A percentile compares a stretch with the other conserved stretches of the same genome.
Conservation (phyloP, 2,113 vertebrate genomes). For the Misgurnus anguillicaudatus region DNA sequence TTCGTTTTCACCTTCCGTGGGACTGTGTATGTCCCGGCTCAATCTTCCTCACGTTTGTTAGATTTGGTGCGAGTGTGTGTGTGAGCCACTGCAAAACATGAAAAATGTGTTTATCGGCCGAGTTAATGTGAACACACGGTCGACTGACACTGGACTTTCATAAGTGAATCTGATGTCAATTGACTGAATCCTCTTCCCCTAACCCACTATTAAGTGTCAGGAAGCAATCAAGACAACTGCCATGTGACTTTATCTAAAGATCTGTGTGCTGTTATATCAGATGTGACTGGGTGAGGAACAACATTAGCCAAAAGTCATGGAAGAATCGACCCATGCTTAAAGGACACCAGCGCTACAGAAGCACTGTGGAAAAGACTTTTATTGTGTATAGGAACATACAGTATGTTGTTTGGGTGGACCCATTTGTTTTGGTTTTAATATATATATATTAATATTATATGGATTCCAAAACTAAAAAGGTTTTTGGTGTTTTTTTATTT, state of each 20-base stretch:
- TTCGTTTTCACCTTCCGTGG: slow-evolving; percentile 45
- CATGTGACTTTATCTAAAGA: slow-evolving; percentile 57
- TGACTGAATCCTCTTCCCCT: slow-evolving; percentile 7
- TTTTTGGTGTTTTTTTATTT: slow-evolving; percentile 30
- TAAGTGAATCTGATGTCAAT: slow-evolving; percentile 48
- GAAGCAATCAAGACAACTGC: slow-evolving; percentile 60
- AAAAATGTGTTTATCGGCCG: slow-evolving; percentile 56
- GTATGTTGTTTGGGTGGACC: slow-evolving; percentile 29
- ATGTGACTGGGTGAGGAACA: slow-evolving; percentile 36
- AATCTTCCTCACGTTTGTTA: slow-evolving; percentile 42
- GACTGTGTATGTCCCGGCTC: slow-evolving; percentile 54
- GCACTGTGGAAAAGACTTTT: slow-evolving; percentile 29
- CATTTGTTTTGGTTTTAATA: slow-evolving; percentile 17
- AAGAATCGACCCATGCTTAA: slow-evolving; percentile 18
- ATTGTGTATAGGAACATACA: neutral
- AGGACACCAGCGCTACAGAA: slow-evolving; percentile 9
- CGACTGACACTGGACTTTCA: slow-evolving; percentile 54
- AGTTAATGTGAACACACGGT: slow-evolving; percentile 64
- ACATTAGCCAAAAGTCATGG: slow-evolving; percentile 14
- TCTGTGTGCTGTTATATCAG: slow-evolving; percentile 61
- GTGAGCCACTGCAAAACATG: slow-evolving; percentile 45
- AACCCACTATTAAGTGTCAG: slow-evolving; percentile 50
- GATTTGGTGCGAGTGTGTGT: slow-evolving; percentile 9
- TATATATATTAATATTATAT: too few relatives aligned
- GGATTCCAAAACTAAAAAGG: slow-evolving; percentile 7